These are phyloP conservation scores for Phataginus tetradactyla DNA, from an alignment of 2,797 vertebrate genomes.

Conservation along the genomic window DNA sequence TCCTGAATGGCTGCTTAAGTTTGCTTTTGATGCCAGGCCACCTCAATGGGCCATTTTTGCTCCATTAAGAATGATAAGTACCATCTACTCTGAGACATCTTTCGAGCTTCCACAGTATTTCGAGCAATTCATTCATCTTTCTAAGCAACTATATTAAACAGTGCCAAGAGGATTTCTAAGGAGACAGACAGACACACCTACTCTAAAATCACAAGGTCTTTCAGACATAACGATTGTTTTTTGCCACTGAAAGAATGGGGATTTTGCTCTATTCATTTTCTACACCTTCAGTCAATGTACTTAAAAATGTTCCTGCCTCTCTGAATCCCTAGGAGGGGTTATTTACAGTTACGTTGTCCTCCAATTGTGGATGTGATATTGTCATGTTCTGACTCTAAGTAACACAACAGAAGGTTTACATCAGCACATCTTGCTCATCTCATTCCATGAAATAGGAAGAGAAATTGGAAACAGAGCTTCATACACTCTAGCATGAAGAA, in stretches of 20 bases:
- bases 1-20: not conserved
- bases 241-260: not conserved
- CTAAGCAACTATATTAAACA: conserved; percentile 1
- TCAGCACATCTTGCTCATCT: not conserved
- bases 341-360: not conserved
- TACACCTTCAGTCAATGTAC: not conserved
- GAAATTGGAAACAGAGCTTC: conserved; percentile 34
- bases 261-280: conserved; percentile 40
- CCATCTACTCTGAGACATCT: not conserved
- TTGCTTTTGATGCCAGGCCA: not conserved
- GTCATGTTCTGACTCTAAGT: conserved; percentile 25
- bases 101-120: conserved; percentile 43
- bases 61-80: not conserved
- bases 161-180: conserved; percentile 13
- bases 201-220: conserved; percentile 58
- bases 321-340: not conserved
- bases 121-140: conserved; percentile 57
- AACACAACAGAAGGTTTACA: conserved; percentile 62
- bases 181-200: conserved; percentile 23
- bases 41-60: not conserved
- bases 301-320: conserved; percentile 13
- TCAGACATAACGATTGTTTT: conserved; percentile 19
- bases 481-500: not conserved
- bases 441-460: conserved; percentile 30
- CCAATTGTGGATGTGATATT: not conserved